Conservation (phyloP, 30 jellyfish, hydroid and myxozoan species). For the Turritopsis dohrnii region DNA sequence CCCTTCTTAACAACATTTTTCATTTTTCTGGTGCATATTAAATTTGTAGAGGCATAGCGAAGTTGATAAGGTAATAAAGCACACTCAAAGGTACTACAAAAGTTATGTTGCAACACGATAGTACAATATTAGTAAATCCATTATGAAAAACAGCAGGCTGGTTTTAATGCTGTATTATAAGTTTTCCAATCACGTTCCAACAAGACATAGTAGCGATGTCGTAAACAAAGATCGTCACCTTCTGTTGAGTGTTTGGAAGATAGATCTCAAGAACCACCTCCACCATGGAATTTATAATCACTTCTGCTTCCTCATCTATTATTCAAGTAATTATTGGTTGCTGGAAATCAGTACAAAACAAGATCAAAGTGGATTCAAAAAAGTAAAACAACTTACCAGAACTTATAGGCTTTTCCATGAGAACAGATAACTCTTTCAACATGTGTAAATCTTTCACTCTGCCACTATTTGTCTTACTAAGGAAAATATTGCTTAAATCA, state of each 20-base stretch:
- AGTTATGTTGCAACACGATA: no score
- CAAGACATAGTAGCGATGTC: background rate
- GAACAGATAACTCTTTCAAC: conserved; percentile 41
- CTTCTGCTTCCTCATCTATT: conserved; percentile 7
- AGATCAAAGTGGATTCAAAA: background rate
- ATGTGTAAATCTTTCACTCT: conserved; percentile 75
- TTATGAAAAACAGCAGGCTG: no score
- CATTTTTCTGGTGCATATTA: no score
- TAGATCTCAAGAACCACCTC: conserved; percentile 16
- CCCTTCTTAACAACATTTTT: no score
- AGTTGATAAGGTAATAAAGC: no score
- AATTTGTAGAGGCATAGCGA: no score
- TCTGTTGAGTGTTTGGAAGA: conserved; percentile 25
- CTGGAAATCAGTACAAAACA: background rate
- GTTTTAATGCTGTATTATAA: no score
- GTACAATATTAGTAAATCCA: no score
- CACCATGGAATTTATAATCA: conserved; percentile 2
- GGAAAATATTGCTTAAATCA: background rate
- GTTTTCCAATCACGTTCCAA: no score
- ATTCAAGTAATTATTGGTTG: background rate
- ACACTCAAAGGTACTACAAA: no score
- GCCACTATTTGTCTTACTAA: conserved; percentile 67
- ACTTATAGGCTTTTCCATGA: conserved; percentile 40
- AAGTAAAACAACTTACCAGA: background rate
- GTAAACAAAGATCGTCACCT: conserved; percentile 1